Evolutionary conservation across 2,888 invertebrate genomes (phyloP).

Genomic region (Macaria notata): DNA sequence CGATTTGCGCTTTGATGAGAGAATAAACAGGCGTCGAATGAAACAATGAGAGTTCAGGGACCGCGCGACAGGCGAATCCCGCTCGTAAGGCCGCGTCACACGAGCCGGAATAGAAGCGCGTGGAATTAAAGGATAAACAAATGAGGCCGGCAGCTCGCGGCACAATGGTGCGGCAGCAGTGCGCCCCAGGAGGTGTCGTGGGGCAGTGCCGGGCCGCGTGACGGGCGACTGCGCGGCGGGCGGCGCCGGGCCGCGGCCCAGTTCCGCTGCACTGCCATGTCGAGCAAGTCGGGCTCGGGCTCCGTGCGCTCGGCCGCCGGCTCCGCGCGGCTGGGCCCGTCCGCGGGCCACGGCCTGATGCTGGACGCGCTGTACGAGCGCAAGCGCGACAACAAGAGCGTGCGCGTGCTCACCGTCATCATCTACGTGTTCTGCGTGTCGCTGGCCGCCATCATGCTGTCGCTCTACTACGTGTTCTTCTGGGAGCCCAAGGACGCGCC

Average conservation of each 20-base stretch:
- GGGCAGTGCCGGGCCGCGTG: conserved; percentile 74
- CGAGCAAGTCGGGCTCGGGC: conserved; percentile 81
- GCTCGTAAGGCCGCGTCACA: conserved; percentile 70
- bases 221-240: conserved; percentile 50
- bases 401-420: conserved; percentile 95
- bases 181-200: conserved; percentile 74
- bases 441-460: conserved; percentile 95
- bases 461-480: conserved; percentile 96
- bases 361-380: conserved; percentile 90
- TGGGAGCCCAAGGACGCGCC: conserved; percentile 91
- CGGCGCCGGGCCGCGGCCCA: conserved; percentile 66
- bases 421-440: conserved; percentile 97
- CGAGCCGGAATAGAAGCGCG: conserved; percentile 76
- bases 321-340: conserved; percentile 66
- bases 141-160: conserved; percentile 70
- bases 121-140: conserved; percentile 82
- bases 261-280: conserved; percentile 61
- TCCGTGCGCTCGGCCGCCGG: conserved; percentile 77
- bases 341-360: conserved; percentile 82
- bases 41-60: conserved; percentile 67
- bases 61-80: conserved; percentile 68
- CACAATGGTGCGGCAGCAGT: conserved; percentile 76
- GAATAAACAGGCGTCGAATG: conserved; percentile 46
- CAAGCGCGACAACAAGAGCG: conserved; percentile 93
- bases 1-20: conserved; percentile 39